Conservation (phyloP, 2,797 vertebrate species). For the Trachurus trachurus region DNA sequence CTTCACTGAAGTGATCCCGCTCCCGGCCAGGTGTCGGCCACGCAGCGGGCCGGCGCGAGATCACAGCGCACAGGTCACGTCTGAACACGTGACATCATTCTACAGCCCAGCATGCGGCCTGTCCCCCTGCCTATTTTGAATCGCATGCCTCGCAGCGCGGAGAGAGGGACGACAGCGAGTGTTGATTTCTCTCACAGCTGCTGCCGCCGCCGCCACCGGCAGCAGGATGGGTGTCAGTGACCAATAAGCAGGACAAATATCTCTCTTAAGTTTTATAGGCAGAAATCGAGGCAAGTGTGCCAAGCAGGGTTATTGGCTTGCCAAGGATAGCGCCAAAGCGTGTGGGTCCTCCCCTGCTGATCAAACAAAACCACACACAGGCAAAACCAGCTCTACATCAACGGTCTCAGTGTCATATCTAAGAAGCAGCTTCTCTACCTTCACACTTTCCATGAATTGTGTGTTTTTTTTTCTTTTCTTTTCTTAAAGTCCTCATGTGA, state of each 20-base stretch:
- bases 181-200: slow-evolving; percentile 76
- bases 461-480: slow-evolving; percentile 1
- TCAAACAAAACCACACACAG: too few relatives aligned
- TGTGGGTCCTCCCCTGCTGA: not conserved
- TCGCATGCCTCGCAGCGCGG: slow-evolving; percentile 45
- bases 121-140: slow-evolving; percentile 41
- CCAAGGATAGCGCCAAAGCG: slow-evolving; percentile 35
- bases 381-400: slow-evolving; percentile 1
- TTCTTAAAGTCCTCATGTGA: slow-evolving; percentile 12
- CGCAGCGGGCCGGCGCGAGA: slow-evolving; percentile 10
- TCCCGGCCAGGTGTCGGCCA: slow-evolving; percentile 30
- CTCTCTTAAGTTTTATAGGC: slow-evolving; percentile 77
- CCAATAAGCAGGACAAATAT: slow-evolving; percentile 71
- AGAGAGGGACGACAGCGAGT: slow-evolving; percentile 54
- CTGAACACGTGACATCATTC: slow-evolving; percentile 67
- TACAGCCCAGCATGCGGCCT: slow-evolving; percentile 64
- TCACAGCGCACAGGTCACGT: slow-evolving; percentile 44
- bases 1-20: slow-evolving; percentile 16
- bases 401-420: slow-evolving; percentile 16
- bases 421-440: not conserved
- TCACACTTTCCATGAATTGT: slow-evolving; percentile 31
- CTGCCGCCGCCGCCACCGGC: slow-evolving; percentile 55
- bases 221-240: slow-evolving; percentile 77
- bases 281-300: slow-evolving; percentile 66
- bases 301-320: slow-evolving; percentile 64